Conservation (phyloP, 1,140 invertebrate genomes). For the Trichogramma pretiosum region DNA sequence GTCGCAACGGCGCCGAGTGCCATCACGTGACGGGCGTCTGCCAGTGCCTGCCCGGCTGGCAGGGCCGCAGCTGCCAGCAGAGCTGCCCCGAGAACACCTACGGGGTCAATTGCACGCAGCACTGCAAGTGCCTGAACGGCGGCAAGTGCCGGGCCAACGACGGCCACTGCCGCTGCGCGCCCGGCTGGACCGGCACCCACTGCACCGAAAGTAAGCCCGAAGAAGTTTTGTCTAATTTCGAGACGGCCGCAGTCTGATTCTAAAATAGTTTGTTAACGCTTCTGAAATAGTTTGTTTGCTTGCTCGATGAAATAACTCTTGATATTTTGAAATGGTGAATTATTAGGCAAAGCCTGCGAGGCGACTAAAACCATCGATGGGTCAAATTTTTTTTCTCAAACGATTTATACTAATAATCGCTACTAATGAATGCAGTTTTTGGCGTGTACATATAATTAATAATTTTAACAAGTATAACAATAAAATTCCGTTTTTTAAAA, state of each 20-base stretch:
- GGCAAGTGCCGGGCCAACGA: slow-evolving; percentile 72
- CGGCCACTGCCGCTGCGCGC: slow-evolving; percentile 69
- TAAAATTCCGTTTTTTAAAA: too few species aligned
- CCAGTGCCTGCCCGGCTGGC: slow-evolving; percentile 77
- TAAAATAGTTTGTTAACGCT: too few species aligned
- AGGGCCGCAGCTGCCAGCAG: slow-evolving; percentile 65
- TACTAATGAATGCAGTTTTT: too few species aligned
- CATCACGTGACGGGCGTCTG: slow-evolving; percentile 80
- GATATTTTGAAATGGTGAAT: too few species aligned
- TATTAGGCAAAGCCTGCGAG: too few species aligned
- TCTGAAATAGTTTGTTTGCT: too few species aligned
- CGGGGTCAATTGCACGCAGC: slow-evolving; percentile 77
- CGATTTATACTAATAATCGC: too few species aligned
- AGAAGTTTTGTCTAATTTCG: too few species aligned
- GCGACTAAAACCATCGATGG: too few species aligned
- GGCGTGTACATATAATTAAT: too few species aligned
- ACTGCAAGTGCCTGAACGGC: slow-evolving; percentile 74
- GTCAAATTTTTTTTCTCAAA: too few species aligned
- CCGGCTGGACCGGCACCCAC: slow-evolving; percentile 70
- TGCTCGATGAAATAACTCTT: neutral
- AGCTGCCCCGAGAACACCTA: slow-evolving; percentile 74
- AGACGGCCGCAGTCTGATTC: neutral
- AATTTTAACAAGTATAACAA: too few species aligned
- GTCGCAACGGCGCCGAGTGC: slow-evolving; percentile 81
- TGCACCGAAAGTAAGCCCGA: slow-evolving; percentile 70